Conservation (phyloP, 2,888 invertebrate genomes). For the Hydrotaea cyrtoneurina region DNA sequence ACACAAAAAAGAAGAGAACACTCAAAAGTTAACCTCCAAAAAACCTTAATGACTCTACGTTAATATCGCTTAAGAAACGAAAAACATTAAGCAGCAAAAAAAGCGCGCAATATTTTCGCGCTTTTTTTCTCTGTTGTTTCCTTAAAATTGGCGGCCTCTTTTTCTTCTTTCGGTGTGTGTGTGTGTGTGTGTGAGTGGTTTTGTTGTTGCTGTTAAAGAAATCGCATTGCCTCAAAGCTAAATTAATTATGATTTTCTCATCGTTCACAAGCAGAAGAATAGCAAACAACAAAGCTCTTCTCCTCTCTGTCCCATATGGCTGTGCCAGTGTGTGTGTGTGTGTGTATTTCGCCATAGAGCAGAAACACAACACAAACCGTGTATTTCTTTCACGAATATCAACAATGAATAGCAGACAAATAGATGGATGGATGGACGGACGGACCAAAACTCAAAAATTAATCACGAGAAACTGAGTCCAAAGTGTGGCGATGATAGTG, state of each 20-base stretch:
- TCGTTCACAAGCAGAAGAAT: not conserved
- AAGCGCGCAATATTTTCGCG: constrained; percentile 23
- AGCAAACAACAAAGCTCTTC: not conserved
- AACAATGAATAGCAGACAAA: not conserved
- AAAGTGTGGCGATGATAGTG: constrained; percentile 8
- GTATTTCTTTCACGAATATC: not conserved
- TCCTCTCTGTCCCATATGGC: not conserved
- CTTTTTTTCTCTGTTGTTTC: constrained; percentile 16
- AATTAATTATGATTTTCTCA: constrained; percentile 35
- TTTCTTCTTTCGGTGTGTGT: not conserved
- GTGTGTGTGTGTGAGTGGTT: not conserved
- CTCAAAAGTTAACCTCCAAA: not conserved
- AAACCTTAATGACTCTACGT: constrained; percentile 19
- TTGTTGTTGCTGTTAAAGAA: not conserved
- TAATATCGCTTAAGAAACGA: not conserved
- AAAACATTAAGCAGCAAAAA: not conserved
- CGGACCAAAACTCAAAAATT: constrained; percentile 16
- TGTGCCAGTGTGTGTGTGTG: not conserved
- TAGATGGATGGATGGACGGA: not conserved
- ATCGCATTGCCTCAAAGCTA: constrained; percentile 29
- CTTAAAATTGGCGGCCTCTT: not conserved
- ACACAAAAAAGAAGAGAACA: not conserved
- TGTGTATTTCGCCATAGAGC: not conserved
- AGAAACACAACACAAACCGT: not conserved
- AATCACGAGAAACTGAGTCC: constrained; percentile 28